Percentiles rank a stretch among this genome's conserved stretches.
Conservation (phyloP, 2,113 vertebrate genomes). For the Pantherophis guttatus region DNA sequence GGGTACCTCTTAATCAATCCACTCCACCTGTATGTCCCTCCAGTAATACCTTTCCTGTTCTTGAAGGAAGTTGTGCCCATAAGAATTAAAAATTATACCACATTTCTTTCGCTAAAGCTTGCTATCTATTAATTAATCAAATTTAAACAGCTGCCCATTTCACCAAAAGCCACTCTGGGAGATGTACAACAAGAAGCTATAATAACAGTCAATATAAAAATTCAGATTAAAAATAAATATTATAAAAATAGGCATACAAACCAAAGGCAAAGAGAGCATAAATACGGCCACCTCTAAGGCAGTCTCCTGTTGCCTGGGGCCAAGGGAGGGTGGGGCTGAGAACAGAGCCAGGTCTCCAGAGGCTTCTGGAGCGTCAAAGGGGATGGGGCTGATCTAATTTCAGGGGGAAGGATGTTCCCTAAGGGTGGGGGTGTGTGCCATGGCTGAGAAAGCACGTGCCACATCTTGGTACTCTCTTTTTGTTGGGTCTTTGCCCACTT, state of each 20-base stretch:
- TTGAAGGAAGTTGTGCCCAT: background rate
- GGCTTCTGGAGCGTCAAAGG: background rate
- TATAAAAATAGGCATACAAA: too few relatives aligned
- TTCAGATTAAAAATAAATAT: too few relatives aligned
- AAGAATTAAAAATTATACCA: background rate
- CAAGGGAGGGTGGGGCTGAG: too few relatives aligned
- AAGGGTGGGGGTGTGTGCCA: background rate
- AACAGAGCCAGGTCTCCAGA: background rate
- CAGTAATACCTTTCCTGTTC: background rate
- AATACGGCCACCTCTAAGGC: too few relatives aligned
- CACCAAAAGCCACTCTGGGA: too few relatives aligned
- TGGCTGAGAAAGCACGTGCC: background rate
- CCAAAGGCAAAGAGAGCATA: too few relatives aligned
- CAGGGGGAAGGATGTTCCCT: background rate
- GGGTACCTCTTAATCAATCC: background rate
- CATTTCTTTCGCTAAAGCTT: background rate
- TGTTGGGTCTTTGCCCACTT: background rate
- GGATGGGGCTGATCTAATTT: background rate
- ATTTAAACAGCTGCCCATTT: too few relatives aligned
- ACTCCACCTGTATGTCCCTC: background rate
- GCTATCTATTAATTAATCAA: too few relatives aligned
- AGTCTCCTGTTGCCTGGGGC: too few relatives aligned
- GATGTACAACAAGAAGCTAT: too few relatives aligned
- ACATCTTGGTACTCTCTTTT: background rate
- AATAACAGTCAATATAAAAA: too few relatives aligned